Base-by-base conservation (phyloP, 2,113 vertebrate species). In the Ptilorrhoa leucosticta region DNA sequence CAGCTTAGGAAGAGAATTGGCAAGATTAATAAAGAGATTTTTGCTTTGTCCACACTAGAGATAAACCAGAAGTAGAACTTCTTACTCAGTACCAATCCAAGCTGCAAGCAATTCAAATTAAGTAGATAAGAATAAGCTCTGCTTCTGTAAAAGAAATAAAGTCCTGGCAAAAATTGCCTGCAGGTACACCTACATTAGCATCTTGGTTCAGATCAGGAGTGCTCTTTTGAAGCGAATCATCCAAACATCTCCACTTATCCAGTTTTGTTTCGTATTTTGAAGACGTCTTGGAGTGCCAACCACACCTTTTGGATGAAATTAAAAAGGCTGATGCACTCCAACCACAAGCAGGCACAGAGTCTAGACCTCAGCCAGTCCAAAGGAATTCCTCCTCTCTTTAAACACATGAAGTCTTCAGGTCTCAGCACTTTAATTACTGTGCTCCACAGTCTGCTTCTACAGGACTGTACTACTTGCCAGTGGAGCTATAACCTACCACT, bases 241-340 rank as follows among this genome's bases (percentile, higher is more conserved):
- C 79, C 83, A 77, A 83, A 86, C 92, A 40, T 19, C 72, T 89
- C 80, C 66, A 66, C 90, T 92, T 73, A 88, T 4, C 39, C 72
- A 75, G 89, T 51, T 92, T 89, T 81, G 76, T 83, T 96, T 89
- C 60, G 3, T 77, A 94, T 77, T 94, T 48, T 93, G 72, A 90
- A 81, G 63, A 57, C 50, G 68, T 88, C 63, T 77, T 83, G 37
- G 47, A 92, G 86, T 83, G 92, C 91, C 89, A 93, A 54, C 95
- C 96, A 94, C 94, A 90, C 95, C 93, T 95, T 89, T 40, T 83
- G 89, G 80, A 87, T 44, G 64, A 78, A 93, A 96, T 93, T 91
- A 75, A 93, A 94, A 92, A 86, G 93, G 83, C 63, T 93, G 87
- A 85, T 84, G 69, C 89, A 72, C 57, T 91, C 69, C 89, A 95